A percentile compares a stretch with the other conserved stretches of the same genome.
Conservation (phyloP, 2,113 vertebrate genomes). For the Megaptera novaeangliae region DNA sequence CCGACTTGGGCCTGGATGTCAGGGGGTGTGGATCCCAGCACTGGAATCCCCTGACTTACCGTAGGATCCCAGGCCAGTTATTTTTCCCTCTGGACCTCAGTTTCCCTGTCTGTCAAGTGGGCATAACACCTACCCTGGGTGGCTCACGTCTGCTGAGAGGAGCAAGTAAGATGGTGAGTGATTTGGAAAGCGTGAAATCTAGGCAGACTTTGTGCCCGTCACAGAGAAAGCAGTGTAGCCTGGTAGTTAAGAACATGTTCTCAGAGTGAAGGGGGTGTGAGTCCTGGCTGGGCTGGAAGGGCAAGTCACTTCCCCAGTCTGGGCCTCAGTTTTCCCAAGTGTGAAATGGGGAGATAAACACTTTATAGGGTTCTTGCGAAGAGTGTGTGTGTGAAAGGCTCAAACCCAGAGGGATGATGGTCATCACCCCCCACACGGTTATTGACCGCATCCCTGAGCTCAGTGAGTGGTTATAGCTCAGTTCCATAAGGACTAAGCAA, state of each 20-base stretch:
- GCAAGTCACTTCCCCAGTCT: not conserved
- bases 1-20: not conserved
- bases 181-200: not conserved
- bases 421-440: not conserved
- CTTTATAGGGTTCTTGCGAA: not conserved
- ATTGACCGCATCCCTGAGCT: not conserved
- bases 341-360: not conserved
- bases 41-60: not conserved
- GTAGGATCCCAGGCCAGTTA: not conserved
- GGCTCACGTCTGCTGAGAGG: not conserved
- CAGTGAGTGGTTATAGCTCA: not conserved
- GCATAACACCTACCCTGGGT: not conserved
- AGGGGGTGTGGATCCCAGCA: not conserved
- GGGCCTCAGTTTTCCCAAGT: not conserved
- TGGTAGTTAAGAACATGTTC: not conserved
- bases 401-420: not conserved
- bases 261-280: not conserved
- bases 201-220: not conserved
- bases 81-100: not conserved
- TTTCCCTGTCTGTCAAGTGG: not conserved
- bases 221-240: not conserved
- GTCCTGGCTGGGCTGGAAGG: not conserved
- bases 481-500: not conserved
- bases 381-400: not conserved
- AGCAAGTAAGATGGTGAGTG: not conserved